Conservation (phyloP, 2,888 invertebrate genomes). For the Flexamia atlantica region DNA sequence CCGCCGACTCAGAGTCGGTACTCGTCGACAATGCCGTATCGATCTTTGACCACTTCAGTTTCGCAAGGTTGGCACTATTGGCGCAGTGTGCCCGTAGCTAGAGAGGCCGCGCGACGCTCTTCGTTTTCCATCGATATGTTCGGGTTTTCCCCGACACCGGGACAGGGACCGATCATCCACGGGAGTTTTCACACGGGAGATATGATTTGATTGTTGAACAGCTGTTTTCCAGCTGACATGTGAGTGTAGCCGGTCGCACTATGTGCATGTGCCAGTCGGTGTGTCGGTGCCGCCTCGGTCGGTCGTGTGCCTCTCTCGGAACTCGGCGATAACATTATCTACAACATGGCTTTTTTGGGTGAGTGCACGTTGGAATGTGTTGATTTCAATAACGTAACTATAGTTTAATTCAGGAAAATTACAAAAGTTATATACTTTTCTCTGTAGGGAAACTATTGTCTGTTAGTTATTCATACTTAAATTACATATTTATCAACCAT, state of each 20-base stretch:
- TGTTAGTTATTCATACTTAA: too few relatives aligned
- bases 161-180: neutral
- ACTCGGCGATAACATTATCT: constrained; percentile 44
- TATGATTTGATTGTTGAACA: constrained; percentile 6
- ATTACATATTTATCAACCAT: too few relatives aligned
- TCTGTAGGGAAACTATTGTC: too few relatives aligned
- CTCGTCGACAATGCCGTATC: too few relatives aligned
- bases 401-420: too few relatives aligned
- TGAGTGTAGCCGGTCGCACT: neutral
- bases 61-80: constrained; percentile 28
- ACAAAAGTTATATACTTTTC: too few relatives aligned
- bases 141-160: neutral
- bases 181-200: neutral
- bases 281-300: neutral
- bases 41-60: constrained; percentile 8
- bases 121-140: constrained; percentile 9
- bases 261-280: neutral
- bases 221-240: constrained; percentile 22
- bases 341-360: constrained; percentile 48
- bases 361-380: constrained; percentile 11
- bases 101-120: neutral
- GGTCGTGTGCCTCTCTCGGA: neutral
- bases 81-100: neutral
- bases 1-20: too few relatives aligned
- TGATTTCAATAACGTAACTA: too few relatives aligned